phyloP scores from a whole-genome alignment of 1,140 invertebrate species.

The Hylyphantes graminicola region DNA sequence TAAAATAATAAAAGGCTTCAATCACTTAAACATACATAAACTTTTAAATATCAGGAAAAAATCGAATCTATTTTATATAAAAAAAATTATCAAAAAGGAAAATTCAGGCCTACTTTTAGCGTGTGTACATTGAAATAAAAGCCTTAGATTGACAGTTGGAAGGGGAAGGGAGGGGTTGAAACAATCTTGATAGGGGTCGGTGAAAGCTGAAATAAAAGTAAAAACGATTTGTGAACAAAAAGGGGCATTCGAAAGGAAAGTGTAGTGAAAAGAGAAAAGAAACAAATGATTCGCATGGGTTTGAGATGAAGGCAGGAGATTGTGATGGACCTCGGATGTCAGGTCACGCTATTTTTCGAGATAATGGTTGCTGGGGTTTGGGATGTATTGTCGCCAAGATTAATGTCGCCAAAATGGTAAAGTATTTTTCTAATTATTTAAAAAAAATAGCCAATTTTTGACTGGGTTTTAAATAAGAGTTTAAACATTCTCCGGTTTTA shows the following conservation, averaged over 20 bases:
- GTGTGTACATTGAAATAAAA: too few species aligned
- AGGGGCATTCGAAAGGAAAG: background rate
- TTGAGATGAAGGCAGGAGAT: constrained; percentile 45
- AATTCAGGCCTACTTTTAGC: too few species aligned
- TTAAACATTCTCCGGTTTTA: too few species aligned
- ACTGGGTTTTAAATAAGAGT: too few species aligned
- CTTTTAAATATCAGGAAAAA: too few species aligned
- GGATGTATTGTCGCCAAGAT: background rate
- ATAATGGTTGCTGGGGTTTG: background rate
- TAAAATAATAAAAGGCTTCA: too few species aligned
- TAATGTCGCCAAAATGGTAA: too few species aligned
- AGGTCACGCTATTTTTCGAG: constrained; percentile 43
- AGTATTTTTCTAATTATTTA: too few species aligned
- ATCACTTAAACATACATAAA: too few species aligned
- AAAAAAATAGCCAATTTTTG: too few species aligned
- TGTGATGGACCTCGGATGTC: constrained; percentile 27
- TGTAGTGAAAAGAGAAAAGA: background rate
- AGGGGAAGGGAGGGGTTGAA: background rate
- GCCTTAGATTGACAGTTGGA: background rate
- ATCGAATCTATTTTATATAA: too few species aligned
- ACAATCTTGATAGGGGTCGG: constrained; percentile 25
- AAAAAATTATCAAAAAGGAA: too few species aligned
- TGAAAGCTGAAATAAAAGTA: constrained; percentile 43
- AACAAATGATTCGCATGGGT: constrained; percentile 3
- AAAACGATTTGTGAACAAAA: constrained; percentile 41